Evolutionary conservation across 1,140 invertebrate species (phyloP).

Genomic region (Laodelphax striatellus): DNA sequence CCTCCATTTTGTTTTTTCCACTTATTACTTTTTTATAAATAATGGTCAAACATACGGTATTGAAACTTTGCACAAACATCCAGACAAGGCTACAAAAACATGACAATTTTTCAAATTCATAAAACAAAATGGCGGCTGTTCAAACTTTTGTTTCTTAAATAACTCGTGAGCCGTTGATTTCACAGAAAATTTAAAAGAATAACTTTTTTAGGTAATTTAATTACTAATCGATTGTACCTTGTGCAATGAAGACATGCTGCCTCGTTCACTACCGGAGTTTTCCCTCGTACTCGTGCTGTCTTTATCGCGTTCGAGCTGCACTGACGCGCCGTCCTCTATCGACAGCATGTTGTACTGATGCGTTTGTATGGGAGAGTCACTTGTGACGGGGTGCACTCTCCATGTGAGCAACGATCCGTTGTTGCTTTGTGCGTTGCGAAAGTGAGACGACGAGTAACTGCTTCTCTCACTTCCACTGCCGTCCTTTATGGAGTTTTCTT

Average conservation of each 20-base stretch:
- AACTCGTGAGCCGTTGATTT: no score
- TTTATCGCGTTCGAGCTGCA: not conserved
- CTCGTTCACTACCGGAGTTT: not conserved
- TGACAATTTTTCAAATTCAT: no score
- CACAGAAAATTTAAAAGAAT: no score
- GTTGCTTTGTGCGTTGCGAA: not conserved
- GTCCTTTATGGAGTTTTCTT: not conserved
- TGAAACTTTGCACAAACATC: no score
- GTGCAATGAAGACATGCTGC: not conserved
- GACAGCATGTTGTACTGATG: not conserved
- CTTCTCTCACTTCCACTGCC: constrained; percentile 5
- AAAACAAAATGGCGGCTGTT: no score
- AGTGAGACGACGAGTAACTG: not conserved
- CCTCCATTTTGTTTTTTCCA: no score
- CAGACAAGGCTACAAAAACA: no score
- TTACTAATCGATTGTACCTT: no score
- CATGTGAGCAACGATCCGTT: not conserved
- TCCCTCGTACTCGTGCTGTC: not conserved
- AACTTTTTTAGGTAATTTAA: no score
- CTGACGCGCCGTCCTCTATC: not conserved
- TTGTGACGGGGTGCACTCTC: not conserved
- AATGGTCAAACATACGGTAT: no score
- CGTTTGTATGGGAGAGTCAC: not conserved
- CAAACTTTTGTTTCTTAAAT: no score
- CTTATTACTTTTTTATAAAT: no score